phyloP scores from a whole-genome alignment of 1,140 invertebrate genomes.

The Gonioctena quinquepunctata region DNA sequence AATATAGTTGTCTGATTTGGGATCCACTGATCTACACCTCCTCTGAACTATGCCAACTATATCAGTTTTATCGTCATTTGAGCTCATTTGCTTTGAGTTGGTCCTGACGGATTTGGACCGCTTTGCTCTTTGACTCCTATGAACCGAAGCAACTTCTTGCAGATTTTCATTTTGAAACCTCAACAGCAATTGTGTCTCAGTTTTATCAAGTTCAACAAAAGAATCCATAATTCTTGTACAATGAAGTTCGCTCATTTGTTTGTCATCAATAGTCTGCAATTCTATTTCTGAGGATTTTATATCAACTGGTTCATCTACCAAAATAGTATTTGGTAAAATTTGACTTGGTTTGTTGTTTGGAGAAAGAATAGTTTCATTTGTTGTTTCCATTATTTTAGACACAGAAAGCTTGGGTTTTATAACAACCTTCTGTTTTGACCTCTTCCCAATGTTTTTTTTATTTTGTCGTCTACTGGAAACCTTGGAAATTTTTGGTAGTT shows the following conservation, averaged over 20 bases:
- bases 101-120: too few species aligned
- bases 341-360: too few species aligned
- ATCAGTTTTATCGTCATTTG: too few species aligned
- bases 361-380: neutral
- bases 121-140: neutral
- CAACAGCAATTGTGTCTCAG: neutral
- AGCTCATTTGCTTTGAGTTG: too few species aligned
- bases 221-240: neutral
- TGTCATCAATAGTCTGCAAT: neutral
- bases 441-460: neutral
- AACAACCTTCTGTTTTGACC: neutral
- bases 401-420: neutral
- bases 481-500: neutral
- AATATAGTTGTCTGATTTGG: too few species aligned
- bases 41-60: neutral
- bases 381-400: neutral
- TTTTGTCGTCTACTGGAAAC: neutral
- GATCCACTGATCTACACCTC: neutral
- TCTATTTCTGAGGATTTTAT: neutral
- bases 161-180: neutral
- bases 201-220: neutral
- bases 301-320: too few species aligned
- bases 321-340: too few species aligned
- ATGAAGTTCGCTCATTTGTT: neutral
- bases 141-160: too few species aligned